Evolutionary conservation across 2,113 vertebrate genomes (phyloP).

Genomic region (Chrysochloris asiatica): DNA sequence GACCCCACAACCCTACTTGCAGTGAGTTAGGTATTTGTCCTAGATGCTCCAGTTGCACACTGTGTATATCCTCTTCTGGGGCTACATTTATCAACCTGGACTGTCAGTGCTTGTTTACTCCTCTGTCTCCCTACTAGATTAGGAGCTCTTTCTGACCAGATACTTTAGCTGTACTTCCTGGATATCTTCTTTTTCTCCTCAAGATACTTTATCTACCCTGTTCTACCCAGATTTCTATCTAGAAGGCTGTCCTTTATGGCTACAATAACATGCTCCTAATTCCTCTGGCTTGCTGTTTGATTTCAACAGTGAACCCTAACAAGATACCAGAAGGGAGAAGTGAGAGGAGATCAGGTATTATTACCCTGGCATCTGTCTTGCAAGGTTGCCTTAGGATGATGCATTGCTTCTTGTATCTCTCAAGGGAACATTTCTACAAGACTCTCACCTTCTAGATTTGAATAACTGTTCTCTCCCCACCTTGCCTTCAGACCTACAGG

Average conservation of each 20-base stretch:
- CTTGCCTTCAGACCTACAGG: background rate
- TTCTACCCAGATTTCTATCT: background rate
- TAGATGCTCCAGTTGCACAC: fast-evolving
- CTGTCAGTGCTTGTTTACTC: background rate
- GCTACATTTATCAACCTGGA: fast-evolving
- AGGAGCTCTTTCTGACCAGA: background rate
- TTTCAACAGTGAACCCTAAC: background rate
- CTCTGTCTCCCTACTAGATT: background rate
- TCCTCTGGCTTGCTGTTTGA: background rate
- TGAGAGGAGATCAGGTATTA: background rate
- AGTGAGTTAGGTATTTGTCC: background rate
- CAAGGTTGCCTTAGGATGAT: background rate
- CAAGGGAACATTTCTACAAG: background rate
- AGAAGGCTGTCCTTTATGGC: background rate
- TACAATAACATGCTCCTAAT: too few relatives aligned
- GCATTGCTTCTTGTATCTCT: background rate
- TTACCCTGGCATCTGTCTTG: too few relatives aligned
- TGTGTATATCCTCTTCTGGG: fast-evolving
- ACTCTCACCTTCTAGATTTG: background rate
- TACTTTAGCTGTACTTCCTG: background rate
- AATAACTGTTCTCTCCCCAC: background rate
- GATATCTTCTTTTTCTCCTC: background rate
- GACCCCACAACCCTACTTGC: fast-evolving
- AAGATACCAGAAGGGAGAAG: background rate
- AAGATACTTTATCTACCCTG: background rate